phyloP scores from a whole-genome alignment of 2,113 vertebrate species.

The Salvelinus alpinus region DNA sequence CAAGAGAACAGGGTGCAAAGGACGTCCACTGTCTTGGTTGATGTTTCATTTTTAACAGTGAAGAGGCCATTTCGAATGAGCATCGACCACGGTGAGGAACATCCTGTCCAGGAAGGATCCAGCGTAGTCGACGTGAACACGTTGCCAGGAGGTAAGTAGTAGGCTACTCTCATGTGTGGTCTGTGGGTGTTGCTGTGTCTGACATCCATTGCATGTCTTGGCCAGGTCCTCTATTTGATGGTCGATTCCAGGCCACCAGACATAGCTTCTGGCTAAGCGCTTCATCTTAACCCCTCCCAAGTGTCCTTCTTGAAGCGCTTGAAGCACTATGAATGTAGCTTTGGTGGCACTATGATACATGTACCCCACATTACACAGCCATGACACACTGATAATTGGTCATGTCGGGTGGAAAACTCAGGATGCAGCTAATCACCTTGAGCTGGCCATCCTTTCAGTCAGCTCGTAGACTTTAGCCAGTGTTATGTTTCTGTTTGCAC shows the following conservation, averaged over 20 bases:
- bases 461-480: slow-evolving; percentile 6
- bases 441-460: slow-evolving; percentile 26
- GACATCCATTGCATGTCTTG: slow-evolving; percentile 23
- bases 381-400: slow-evolving; percentile 29
- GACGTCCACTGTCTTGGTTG: slow-evolving; percentile 3
- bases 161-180: slow-evolving; percentile 18
- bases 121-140: slow-evolving; percentile 6
- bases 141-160: not conserved
- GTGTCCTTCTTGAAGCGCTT: slow-evolving; percentile 21
- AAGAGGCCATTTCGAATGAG: slow-evolving; percentile 33
- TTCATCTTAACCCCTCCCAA: slow-evolving; percentile 31
- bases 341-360: slow-evolving; percentile 9
- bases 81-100: slow-evolving; percentile 23
- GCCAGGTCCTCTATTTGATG: slow-evolving; percentile 18
- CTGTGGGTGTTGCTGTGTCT: slow-evolving; percentile 14
- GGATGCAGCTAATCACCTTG: not conserved
- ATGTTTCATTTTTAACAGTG: slow-evolving; percentile 1
- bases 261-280: slow-evolving; percentile 1
- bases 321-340: slow-evolving; percentile 8
- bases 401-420: not conserved
- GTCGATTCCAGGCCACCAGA: slow-evolving; percentile 16
- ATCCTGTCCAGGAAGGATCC: slow-evolving; percentile 23
- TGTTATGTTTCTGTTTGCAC: too few species aligned
- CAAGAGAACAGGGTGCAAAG: not conserved
- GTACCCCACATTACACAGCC: slow-evolving; percentile 26